Conservation (phyloP, 2,888 invertebrate species). For the Endomychus coccineus region DNA sequence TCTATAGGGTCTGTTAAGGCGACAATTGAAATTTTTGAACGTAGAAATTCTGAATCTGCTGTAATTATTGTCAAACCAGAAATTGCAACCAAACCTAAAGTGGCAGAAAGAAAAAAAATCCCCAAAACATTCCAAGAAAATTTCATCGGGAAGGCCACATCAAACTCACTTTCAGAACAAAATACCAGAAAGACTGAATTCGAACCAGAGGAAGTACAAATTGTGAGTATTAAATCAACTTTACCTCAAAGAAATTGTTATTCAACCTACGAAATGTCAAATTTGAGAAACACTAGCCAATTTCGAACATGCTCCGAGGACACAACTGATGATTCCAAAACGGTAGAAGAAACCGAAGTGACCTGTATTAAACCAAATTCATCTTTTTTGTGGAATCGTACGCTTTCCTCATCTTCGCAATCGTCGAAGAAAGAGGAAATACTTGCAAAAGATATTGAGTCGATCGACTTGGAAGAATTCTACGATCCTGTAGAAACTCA, state of each 20-base stretch:
- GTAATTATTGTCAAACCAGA: slow-evolving; percentile 12
- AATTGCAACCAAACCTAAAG: slow-evolving; percentile 50
- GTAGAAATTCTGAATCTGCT: slow-evolving; percentile 29
- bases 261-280: slow-evolving; percentile 33
- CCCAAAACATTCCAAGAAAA: slow-evolving; percentile 49
- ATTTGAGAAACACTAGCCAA: background rate
- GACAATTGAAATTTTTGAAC: slow-evolving; percentile 39
- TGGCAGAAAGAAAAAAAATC: slow-evolving; percentile 54
- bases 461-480: slow-evolving; percentile 22
- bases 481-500: slow-evolving; percentile 28
- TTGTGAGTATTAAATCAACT: slow-evolving; percentile 33
- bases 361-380: slow-evolving; percentile 51
- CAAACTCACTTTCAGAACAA: too few species aligned
- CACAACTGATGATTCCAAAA: background rate
- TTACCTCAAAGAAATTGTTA: slow-evolving; percentile 33
- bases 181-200: slow-evolving; percentile 11
- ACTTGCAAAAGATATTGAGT: slow-evolving; percentile 4
- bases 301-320: background rate
- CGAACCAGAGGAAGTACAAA: slow-evolving; percentile 27
- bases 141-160: slow-evolving; percentile 27
- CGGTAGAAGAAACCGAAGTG: slow-evolving; percentile 1
- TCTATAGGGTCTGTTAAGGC: slow-evolving; percentile 31
- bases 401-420: background rate
- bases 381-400: slow-evolving; percentile 57
- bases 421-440: slow-evolving; percentile 1